Conservation (phyloP, 2,797 vertebrate species). For the Phataginus tetradactyla region DNA sequence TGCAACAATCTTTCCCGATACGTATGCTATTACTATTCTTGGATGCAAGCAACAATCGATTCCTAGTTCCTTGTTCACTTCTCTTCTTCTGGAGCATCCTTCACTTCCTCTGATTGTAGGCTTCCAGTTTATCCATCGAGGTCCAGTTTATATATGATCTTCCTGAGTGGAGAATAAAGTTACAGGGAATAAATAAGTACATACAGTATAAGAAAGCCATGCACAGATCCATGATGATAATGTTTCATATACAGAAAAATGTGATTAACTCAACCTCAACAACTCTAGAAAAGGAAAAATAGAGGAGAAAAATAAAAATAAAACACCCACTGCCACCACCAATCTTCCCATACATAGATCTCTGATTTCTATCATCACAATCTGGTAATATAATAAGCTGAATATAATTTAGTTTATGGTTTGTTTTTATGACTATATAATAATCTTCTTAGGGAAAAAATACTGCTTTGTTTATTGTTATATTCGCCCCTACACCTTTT, state of each 20-base stretch:
- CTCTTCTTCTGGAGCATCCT: neutral
- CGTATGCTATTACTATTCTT: neutral
- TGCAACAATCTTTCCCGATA: neutral
- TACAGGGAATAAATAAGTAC: neutral
- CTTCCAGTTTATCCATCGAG: neutral
- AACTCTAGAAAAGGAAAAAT: neutral
- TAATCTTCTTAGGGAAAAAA: neutral
- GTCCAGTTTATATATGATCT: neutral
- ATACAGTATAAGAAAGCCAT: neutral
- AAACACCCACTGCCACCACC: neutral
- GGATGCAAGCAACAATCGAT: neutral
- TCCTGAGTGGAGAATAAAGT: neutral
- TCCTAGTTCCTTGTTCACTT: neutral
- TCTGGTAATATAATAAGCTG: neutral
- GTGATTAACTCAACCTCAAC: neutral
- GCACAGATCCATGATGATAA: neutral
- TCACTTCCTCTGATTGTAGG: neutral
- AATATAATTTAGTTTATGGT: neutral
- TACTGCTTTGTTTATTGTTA: neutral
- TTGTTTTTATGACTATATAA: neutral
- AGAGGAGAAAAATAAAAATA: neutral
- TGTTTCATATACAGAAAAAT: neutral
- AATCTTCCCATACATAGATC: fast-evolving
- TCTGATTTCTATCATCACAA: neutral
- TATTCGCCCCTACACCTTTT: neutral